These are phyloP conservation scores for Acanthococcus lagerstroemiae DNA, from an alignment of 2,888 invertebrate genomes.

Conservation along the genomic window DNA sequence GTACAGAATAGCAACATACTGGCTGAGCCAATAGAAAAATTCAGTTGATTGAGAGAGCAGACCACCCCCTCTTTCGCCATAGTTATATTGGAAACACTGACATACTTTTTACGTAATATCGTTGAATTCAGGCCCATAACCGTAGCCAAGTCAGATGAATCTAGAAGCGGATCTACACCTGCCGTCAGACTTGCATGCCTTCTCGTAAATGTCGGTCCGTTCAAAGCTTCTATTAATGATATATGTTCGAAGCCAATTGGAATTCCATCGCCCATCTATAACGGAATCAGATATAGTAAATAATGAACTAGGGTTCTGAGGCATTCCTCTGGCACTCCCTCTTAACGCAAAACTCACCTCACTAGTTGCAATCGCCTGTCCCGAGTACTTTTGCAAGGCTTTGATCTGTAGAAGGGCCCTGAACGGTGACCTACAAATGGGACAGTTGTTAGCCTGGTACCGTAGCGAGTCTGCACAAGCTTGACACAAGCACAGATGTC, in stretches of 20 bases:
- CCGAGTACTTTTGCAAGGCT: constrained; percentile 66
- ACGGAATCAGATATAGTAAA: background rate
- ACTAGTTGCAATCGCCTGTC: background rate
- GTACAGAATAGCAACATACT: no score
- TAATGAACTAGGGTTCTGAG: background rate
- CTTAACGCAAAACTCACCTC: constrained; percentile 18
- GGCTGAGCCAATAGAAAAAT: no score
- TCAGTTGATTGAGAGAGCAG: no score
- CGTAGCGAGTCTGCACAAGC: constrained; percentile 93
- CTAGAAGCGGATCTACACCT: constrained; percentile 1
- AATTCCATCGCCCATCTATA: constrained; percentile 58
- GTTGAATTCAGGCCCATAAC: constrained; percentile 4
- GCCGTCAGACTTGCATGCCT: background rate
- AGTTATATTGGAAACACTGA: no score
- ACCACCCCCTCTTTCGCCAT: no score
- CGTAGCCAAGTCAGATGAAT: background rate
- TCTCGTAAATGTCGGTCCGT: constrained; percentile 62
- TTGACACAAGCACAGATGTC: constrained; percentile 93
- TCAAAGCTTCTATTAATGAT: constrained; percentile 87
- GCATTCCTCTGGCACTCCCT: background rate
- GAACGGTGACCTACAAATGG: constrained; percentile 98
- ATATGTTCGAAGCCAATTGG: constrained; percentile 90
- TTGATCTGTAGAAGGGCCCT: constrained; percentile 90
- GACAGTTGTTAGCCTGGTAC: constrained; percentile 97
- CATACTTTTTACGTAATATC: background rate